A percentile compares a stretch with the other conserved stretches of the same genome.
Evolutionary conservation across 2,797 vertebrate genomes (phyloP).

Genomic region (Adrianichthys oophorus): DNA sequence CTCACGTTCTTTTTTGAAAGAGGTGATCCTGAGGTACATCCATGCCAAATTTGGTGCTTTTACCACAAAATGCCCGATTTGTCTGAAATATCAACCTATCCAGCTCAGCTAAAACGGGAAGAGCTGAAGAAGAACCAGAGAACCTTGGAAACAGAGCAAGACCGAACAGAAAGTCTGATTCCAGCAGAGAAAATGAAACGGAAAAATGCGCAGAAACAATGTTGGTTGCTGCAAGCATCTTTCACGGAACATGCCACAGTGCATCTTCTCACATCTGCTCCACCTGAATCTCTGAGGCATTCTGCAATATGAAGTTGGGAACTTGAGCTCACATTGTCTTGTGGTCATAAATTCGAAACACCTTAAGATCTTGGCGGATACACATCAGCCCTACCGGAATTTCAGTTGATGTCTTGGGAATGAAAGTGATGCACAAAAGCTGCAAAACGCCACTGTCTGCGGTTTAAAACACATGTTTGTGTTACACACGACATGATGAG

Average conservation of each 20-base stretch:
- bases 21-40: too few relatives aligned
- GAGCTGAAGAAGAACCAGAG: too few relatives aligned
- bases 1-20: too few relatives aligned
- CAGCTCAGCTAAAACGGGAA: too few relatives aligned
- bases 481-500: slow-evolving; percentile 8
- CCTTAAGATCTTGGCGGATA: not conserved
- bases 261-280: not conserved
- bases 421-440: slow-evolving; percentile 23
- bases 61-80: too few relatives aligned
- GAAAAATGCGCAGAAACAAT: not conserved
- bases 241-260: not conserved
- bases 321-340: not conserved
- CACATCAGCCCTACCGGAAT: not conserved
- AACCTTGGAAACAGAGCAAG: too few relatives aligned
- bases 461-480: slow-evolving; percentile 15
- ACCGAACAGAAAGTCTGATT: too few relatives aligned
- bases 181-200: too few relatives aligned
- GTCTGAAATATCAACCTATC: too few relatives aligned
- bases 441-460: slow-evolving; percentile 9
- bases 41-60: too few relatives aligned
- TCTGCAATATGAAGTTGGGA: not conserved
- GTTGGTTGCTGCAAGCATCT: not conserved
- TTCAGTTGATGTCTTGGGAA: slow-evolving; percentile 19
- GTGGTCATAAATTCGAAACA: not conserved
- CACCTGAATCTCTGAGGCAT: not conserved